A percentile compares a stretch with the other conserved stretches of the same genome.
Evolutionary conservation across 2,888 invertebrate genomes (phyloP).

Genomic region (Helobdella robusta): DNA sequence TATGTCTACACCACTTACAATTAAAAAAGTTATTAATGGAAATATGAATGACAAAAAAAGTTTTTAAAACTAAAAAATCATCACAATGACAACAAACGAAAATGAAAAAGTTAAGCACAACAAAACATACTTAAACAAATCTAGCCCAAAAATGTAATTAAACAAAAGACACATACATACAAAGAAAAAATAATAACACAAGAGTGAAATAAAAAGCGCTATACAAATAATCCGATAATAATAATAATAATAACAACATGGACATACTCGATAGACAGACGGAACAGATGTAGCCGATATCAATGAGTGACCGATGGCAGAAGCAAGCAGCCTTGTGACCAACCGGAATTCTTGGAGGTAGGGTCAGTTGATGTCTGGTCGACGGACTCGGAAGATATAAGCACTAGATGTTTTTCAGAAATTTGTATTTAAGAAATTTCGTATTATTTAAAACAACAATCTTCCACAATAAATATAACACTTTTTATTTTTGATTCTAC

Average conservation of each 20-base stretch:
- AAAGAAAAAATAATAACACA: background rate
- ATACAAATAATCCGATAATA: too few relatives aligned
- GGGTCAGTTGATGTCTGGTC: conserved; percentile 63
- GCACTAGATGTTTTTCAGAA: conserved; percentile 34
- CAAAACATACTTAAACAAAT: background rate
- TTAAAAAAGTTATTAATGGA: too few relatives aligned
- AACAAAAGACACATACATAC: too few relatives aligned
- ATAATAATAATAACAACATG: too few relatives aligned
- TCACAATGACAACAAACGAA: too few relatives aligned
- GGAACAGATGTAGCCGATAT: conserved; percentile 93
- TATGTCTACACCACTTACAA: too few relatives aligned
- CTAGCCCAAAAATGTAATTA: background rate
- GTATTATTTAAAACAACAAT: background rate
- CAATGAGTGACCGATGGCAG: conserved; percentile 86
- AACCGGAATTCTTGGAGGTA: conserved; percentile 73
- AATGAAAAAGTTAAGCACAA: too few relatives aligned
- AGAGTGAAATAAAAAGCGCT: background rate
- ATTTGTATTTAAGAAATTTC: background rate
- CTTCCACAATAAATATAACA: too few relatives aligned
- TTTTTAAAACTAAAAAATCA: too few relatives aligned
- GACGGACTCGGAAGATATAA: conserved; percentile 72
- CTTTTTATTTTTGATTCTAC: background rate
- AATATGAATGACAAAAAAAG: too few relatives aligned
- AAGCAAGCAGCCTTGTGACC: conserved; percentile 96
- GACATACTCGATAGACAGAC: conserved; percentile 69